These are phyloP conservation scores for Arctocebus calabarensis DNA, from an alignment of 2,797 vertebrate genomes.

Conservation along the genomic window DNA sequence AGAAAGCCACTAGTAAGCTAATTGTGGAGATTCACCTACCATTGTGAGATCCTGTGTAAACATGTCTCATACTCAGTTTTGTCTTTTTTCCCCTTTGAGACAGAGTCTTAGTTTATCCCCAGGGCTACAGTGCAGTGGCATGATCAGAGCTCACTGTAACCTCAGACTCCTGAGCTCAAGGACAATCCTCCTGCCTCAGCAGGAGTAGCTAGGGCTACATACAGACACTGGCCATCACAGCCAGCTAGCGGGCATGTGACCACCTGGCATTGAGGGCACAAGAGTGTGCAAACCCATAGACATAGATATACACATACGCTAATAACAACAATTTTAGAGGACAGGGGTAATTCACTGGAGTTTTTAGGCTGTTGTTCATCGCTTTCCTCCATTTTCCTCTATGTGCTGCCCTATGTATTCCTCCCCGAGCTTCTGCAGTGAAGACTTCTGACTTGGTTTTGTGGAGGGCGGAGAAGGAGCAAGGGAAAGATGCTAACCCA, in stretches of 20 bases:
- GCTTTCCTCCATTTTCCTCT: neutral
- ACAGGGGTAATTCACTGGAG: neutral
- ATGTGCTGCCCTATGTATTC: neutral
- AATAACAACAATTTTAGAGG: neutral
- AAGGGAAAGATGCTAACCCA: neutral
- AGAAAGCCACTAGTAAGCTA: neutral
- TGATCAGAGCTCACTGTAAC: too few species aligned
- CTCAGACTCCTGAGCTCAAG: too few species aligned
- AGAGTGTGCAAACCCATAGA: neutral
- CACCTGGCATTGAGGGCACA: neutral
- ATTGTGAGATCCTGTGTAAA: neutral
- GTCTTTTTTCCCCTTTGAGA: too few species aligned
- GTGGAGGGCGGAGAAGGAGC: neutral
- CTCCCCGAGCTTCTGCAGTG: neutral
- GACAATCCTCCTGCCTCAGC: too few species aligned
- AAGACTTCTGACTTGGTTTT: neutral
- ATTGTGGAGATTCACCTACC: neutral
- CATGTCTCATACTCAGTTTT: neutral
- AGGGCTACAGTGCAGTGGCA: too few species aligned
- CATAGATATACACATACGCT: neutral
- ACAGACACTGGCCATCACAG: too few species aligned
- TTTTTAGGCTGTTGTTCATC: neutral
- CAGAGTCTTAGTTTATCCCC: too few species aligned
- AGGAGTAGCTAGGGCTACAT: too few species aligned
- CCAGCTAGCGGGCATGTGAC: neutral